Evolutionary conservation across 2,888 invertebrate genomes (phyloP).

Genomic region (Malthinus seriepunctatus): DNA sequence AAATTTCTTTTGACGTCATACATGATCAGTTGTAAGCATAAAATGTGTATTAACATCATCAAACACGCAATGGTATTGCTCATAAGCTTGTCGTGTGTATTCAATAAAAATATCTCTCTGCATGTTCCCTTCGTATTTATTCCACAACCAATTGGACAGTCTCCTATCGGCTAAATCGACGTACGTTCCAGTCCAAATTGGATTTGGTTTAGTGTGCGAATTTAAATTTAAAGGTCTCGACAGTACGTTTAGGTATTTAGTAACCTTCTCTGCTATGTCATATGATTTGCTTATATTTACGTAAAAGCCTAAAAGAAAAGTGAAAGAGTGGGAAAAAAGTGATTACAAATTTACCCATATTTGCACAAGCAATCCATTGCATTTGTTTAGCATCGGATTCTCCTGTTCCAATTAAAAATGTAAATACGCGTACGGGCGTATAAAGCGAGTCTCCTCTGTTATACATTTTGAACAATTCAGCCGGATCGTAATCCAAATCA

Average conservation of each 20-base stretch:
- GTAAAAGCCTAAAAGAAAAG: constrained; percentile 74
- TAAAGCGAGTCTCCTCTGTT: constrained; percentile 59
- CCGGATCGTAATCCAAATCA: constrained; percentile 80
- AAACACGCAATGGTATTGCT: constrained; percentile 16
- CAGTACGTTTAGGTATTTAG: constrained; percentile 95
- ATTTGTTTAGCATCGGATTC: constrained; percentile 87
- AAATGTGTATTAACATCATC: constrained; percentile 16
- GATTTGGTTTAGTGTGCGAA: constrained; percentile 72
- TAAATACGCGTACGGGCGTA: constrained; percentile 75
- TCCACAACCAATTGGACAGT: constrained; percentile 90
- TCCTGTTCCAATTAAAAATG: constrained; percentile 85
- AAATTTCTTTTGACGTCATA: constrained; percentile 23
- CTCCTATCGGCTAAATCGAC: constrained; percentile 91
- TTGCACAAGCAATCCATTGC: constrained; percentile 97
- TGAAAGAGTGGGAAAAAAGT: background rate
- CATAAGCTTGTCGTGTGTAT: constrained; percentile 29
- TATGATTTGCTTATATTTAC: constrained; percentile 93
- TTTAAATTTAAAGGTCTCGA: constrained; percentile 88
- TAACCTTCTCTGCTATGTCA: constrained; percentile 91
- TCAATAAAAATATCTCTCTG: constrained; percentile 68
- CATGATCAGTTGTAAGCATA: constrained; percentile 22
- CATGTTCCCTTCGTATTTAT: constrained; percentile 77
- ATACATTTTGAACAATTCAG: constrained; percentile 80
- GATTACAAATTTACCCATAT: constrained; percentile 65
- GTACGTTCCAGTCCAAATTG: constrained; percentile 95